These are phyloP conservation scores for Drosophila santomea DNA, from an alignment of 1,140 invertebrate species.

Conservation along the genomic window DNA sequence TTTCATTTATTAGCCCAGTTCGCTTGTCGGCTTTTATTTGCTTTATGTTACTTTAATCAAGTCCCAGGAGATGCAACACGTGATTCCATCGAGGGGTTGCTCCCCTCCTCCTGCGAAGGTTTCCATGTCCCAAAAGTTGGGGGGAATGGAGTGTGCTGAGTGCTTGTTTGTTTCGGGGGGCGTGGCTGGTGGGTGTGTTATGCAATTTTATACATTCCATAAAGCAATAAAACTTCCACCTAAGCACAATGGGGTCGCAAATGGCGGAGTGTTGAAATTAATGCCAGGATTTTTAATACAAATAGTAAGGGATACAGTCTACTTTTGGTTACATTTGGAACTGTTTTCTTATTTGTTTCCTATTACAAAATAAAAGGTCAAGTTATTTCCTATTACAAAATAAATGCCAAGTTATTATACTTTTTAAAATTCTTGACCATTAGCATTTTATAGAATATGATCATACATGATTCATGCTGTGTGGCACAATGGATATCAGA, in stretches of 20 bases:
- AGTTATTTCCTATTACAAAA: no score
- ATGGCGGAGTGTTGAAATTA: constrained; percentile 11
- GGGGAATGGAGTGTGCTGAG: constrained; percentile 7
- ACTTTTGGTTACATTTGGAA: no score
- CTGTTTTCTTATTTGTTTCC: neutral
- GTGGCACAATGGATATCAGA: neutral
- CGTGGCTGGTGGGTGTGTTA: constrained; percentile 60
- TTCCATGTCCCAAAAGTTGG: neutral
- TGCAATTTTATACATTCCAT: constrained; percentile 73
- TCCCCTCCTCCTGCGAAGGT: neutral
- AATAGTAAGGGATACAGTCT: neutral
- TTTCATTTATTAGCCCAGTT: constrained; percentile 81
- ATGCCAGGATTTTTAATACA: neutral
- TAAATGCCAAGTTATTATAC: no score
- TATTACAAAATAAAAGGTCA: no score
- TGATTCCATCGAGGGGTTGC: constrained; percentile 65
- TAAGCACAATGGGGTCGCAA: constrained; percentile 45
- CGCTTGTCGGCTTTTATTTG: constrained; percentile 67
- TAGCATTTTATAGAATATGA: no score
- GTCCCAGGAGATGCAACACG: constrained; percentile 84
- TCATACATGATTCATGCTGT: no score
- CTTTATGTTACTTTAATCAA: constrained; percentile 83
- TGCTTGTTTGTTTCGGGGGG: constrained; percentile 18
- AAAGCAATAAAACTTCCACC: constrained; percentile 69
- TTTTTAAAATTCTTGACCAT: no score